A percentile compares a stretch with the other conserved stretches of the same genome.
These are phyloP conservation scores for Bagarius yarrelli DNA, from an alignment of 2,113 vertebrate species.

Conservation along the genomic window DNA sequence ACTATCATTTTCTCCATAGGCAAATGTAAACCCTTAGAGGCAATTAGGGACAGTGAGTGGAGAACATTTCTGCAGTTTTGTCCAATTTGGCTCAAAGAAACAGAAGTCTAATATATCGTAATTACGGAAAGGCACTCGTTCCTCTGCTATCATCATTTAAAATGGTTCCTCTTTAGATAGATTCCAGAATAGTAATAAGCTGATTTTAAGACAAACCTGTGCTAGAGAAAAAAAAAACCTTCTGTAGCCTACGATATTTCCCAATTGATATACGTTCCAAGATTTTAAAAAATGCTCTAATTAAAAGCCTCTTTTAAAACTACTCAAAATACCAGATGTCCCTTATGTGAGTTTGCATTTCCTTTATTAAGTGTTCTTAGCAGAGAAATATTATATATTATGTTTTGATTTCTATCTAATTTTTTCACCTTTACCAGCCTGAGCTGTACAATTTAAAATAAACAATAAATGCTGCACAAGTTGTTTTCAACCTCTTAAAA, in stretches of 20 bases:
- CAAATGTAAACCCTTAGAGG: constrained; percentile 63
- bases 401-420: no score
- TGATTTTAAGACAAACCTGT: constrained; percentile 5
- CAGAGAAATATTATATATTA: background rate
- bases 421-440: background rate
- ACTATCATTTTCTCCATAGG: constrained; percentile 35
- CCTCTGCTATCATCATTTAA: constrained; percentile 45
- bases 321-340: background rate
- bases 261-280: background rate
- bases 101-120: constrained; percentile 57
- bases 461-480: no score
- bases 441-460: background rate
- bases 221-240: constrained; percentile 2
- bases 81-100: constrained; percentile 61
- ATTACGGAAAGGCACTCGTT: constrained; percentile 61
- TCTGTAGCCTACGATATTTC: background rate
- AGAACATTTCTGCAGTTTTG: constrained; percentile 57
- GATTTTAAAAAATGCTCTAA: background rate
- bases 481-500: no score
- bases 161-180: constrained; percentile 45
- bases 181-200: constrained; percentile 30
- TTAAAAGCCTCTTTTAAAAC: background rate
- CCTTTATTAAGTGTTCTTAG: background rate
- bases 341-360: constrained; percentile 9
- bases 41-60: constrained; percentile 64